Percentiles rank a stretch among this genome's conserved stretches.
Conservation (phyloP, 2,888 invertebrate species). For the Falcaria lacertinaria region DNA sequence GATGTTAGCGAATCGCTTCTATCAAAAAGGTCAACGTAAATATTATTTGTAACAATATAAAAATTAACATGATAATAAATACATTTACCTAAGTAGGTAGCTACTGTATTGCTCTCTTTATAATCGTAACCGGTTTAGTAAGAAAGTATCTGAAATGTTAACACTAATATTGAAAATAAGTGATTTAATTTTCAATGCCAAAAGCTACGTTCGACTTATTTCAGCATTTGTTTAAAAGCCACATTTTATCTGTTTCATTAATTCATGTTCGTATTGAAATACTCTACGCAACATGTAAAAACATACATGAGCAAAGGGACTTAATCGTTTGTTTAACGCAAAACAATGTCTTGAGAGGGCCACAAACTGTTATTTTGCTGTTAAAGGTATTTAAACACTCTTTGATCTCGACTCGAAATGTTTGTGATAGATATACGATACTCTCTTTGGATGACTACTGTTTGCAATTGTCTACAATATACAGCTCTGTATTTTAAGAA, state of each 20-base stretch:
- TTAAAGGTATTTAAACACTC: slow-evolving; percentile 55
- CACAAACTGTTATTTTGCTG: slow-evolving; percentile 46
- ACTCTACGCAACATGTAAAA: slow-evolving; percentile 4
- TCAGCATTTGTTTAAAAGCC: no score
- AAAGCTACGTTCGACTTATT: no score
- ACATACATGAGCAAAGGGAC: slow-evolving; percentile 26
- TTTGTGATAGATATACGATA: slow-evolving; percentile 34
- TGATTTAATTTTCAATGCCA: no score
- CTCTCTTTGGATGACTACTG: background rate
- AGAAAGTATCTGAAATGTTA: no score
- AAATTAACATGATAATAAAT: no score
- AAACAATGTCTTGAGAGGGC: slow-evolving; percentile 33
- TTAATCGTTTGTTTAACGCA: slow-evolving; percentile 38
- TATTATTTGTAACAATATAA: no score
- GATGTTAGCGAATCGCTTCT: no score
- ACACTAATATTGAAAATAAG: no score
- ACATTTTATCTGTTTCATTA: background rate
- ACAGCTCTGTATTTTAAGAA: background rate
- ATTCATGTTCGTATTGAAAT: slow-evolving; percentile 7
- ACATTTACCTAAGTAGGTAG: no score
- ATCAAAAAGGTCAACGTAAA: no score
- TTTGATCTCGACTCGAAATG: slow-evolving; percentile 59
- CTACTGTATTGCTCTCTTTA: no score
- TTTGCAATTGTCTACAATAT: background rate
- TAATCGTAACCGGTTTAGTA: no score